Evolutionary conservation across 2,888 invertebrate species (phyloP).

Genomic region (Pogonocherus hispidulus): DNA sequence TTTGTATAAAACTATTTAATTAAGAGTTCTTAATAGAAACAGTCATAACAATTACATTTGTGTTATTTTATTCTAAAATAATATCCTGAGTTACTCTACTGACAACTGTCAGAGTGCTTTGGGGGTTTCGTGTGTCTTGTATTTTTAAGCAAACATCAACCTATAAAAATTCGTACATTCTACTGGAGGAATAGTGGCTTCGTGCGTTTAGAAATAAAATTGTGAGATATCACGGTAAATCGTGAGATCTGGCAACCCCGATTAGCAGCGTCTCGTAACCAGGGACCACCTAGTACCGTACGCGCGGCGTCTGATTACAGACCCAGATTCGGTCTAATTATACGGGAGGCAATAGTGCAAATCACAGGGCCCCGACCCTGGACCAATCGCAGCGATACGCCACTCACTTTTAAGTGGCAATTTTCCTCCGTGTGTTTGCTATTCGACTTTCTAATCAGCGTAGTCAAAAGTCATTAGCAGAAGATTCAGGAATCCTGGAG

Average conservation of each 20-base stretch:
- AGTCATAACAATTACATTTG: too few species aligned
- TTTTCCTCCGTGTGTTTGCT: constrained; percentile 32
- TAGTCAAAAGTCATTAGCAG: constrained; percentile 12
- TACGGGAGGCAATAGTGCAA: constrained; percentile 50
- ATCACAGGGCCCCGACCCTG: constrained; percentile 43
- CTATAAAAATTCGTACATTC: too few species aligned
- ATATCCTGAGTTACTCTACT: too few species aligned
- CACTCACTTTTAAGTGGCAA: constrained; percentile 41
- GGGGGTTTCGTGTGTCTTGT: too few species aligned
- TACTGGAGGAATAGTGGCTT: too few species aligned
- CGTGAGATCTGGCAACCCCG: not conserved
- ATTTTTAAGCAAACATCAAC: too few species aligned
- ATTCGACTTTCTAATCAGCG: constrained; percentile 27
- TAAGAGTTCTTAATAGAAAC: too few species aligned
- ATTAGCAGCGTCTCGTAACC: constrained; percentile 38
- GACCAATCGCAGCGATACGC: constrained; percentile 23
- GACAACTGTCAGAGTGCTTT: too few species aligned
- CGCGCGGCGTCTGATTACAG: constrained; percentile 52
- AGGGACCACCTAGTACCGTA: constrained; percentile 54
- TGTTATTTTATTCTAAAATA: too few species aligned
- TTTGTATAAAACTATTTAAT: too few species aligned
- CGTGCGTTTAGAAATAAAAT: too few species aligned
- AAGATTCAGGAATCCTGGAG: not conserved
- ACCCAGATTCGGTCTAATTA: constrained; percentile 54
- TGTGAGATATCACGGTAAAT: too few species aligned